phyloP scores from a whole-genome alignment of 2,888 invertebrate genomes.

The Cordilura impudica region DNA sequence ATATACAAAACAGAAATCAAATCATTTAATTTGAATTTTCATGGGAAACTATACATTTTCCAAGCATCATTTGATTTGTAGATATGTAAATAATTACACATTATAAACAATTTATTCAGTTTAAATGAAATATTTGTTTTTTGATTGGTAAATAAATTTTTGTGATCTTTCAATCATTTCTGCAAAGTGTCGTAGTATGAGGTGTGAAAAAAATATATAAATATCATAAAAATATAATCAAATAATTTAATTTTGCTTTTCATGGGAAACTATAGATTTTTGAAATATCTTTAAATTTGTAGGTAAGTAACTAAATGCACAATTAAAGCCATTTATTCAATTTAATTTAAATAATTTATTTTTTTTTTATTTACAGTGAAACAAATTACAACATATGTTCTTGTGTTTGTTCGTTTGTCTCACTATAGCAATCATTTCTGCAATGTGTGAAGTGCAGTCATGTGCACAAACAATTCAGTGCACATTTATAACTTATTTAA shows the following conservation, averaged over 20 bases:
- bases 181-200: no score
- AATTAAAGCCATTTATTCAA: not conserved
- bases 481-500: not conserved
- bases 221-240: constrained; percentile 11
- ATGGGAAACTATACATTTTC: constrained; percentile 6
- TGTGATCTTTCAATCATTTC: no score
- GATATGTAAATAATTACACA: not conserved
- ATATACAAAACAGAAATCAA: constrained; percentile 1
- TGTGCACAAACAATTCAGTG: not conserved
- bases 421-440: not conserved
- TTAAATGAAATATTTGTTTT: not conserved
- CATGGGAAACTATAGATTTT: constrained; percentile 8
- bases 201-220: constrained; percentile 41
- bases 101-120: not conserved
- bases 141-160: no score
- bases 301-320: not conserved
- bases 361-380: not conserved
- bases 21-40: not conserved
- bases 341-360: not conserved
- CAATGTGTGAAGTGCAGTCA: not conserved
- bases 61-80: not conserved
- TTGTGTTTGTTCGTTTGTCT: no score
- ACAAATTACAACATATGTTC: not conserved
- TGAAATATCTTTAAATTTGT: not conserved
- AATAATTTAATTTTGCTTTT: not conserved